Evolutionary conservation across 2,888 invertebrate species (phyloP), one percentile per base, ranked within the genome.

Genomic region (Drosophila mimica): DNA sequence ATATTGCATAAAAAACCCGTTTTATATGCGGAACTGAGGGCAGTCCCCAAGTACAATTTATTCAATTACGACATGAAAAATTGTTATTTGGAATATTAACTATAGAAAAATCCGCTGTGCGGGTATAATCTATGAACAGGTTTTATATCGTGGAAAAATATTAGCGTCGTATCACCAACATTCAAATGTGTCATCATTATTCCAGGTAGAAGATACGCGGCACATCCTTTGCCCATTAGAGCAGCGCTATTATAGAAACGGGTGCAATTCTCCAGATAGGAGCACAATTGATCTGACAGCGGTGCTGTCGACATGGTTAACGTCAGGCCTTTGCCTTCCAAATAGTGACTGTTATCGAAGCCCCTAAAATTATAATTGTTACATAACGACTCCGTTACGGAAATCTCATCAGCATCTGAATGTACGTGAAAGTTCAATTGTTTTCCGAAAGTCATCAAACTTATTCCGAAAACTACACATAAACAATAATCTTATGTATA

Each of bases 281-380:
- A 74, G 28, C 88, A 83, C 57, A 86, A 70, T 40, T 81, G 86
- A 51, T 74, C 77, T 15, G 73, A 73, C 0, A 81, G 84, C 0
- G 40, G 64, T 11, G 74, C 57, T 0, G 31, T 68, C 2, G 61
- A 34, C 5, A 53, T 25, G 7, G 52, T 60, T 48, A 76, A 36
- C 3, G 65, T 48, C 15, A 53, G n/a, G 7, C 78, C 84, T 33
- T 87, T 87, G 51, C 76, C 70, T 31, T 76, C 79, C 11, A 51
- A 25, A 4, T 2, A 0, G 7, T 46, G 30, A 7, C 0, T n/a
- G 0, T 67, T 20, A 2, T 67, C 57, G 20, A 88, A 85, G 51
- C 85, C 87, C 11, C 36, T 53, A 20, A 53, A 82, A 56, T 81
- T 82, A 8, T 76, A 77, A 28, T 82, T 64, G 3, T 68, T 76